Percentiles rank a stretch among this genome's conserved stretches.
phyloP scores from a whole-genome alignment of 2,113 vertebrate genomes.

The Zosterops borbonicus region DNA sequence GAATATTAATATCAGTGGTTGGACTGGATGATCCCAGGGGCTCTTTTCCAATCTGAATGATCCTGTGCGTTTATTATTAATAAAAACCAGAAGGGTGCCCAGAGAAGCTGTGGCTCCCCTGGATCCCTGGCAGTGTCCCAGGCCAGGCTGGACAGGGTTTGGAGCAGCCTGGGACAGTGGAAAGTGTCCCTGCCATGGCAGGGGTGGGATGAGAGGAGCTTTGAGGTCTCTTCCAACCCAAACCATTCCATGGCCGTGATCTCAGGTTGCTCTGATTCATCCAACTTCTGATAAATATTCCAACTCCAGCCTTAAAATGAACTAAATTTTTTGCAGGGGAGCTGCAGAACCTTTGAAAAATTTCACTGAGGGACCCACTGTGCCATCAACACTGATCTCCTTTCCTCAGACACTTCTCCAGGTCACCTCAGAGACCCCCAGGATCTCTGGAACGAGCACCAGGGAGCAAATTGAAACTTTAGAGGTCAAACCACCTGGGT shows the following conservation, averaged over 20 bases:
- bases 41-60: neutral
- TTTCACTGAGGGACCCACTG: neutral
- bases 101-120: neutral
- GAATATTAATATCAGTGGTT: neutral
- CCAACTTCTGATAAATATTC: neutral
- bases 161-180: rapidly evolving
- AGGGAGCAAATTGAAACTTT: neutral
- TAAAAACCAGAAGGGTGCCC: neutral
- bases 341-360: neutral
- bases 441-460: neutral
- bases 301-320: neutral
- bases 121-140: neutral
- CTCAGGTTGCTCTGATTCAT: neutral
- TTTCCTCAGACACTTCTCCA: neutral
- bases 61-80: neutral
- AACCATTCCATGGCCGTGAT: neutral
- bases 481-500: neutral
- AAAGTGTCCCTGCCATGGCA: neutral
- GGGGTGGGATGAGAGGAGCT: neutral
- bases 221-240: neutral
- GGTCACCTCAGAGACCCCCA: neutral
- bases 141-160: rapidly evolving
- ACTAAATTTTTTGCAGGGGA: neutral
- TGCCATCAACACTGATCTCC: rapidly evolving
- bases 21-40: neutral